Evolutionary conservation across 2,113 vertebrate genomes (phyloP).

Genomic region (Saccopteryx leptura): DNA sequence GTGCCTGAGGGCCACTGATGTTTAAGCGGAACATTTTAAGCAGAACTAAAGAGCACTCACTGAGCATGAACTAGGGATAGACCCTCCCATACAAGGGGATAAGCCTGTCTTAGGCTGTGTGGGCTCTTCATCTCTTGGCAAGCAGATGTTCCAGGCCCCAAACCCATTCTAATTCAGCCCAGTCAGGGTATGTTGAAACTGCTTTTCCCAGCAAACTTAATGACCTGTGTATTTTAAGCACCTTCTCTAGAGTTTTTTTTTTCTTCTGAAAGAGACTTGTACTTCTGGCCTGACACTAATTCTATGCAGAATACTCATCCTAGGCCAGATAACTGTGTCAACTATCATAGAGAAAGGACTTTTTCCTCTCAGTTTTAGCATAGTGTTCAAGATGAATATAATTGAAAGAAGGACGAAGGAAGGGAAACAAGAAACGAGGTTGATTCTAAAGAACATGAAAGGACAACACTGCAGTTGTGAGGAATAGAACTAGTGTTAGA

Average conservation of each 20-base stretch:
- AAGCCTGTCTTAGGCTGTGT: background rate
- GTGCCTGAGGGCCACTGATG: background rate
- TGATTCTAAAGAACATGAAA: background rate
- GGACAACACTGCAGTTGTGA: background rate
- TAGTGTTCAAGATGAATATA: background rate
- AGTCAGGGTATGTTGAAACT: background rate
- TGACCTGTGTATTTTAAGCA: background rate
- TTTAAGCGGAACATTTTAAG: background rate
- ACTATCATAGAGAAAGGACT: background rate
- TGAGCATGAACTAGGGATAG: background rate
- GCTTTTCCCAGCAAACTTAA: background rate
- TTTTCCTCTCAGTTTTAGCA: background rate
- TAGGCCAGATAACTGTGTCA: background rate
- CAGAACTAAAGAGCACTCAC: background rate
- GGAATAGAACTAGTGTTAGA: background rate
- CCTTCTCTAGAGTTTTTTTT: background rate
- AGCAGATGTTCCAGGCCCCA: background rate
- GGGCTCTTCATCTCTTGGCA: background rate
- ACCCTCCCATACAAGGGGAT: background rate
- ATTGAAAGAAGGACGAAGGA: background rate
- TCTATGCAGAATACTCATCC: background rate
- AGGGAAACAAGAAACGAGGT: background rate
- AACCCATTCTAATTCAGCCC: no score
- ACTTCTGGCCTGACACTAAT: background rate
- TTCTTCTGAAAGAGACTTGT: background rate